phyloP scores from a whole-genome alignment of 2,113 vertebrate genomes.

The Prionailurus viverrinus region DNA sequence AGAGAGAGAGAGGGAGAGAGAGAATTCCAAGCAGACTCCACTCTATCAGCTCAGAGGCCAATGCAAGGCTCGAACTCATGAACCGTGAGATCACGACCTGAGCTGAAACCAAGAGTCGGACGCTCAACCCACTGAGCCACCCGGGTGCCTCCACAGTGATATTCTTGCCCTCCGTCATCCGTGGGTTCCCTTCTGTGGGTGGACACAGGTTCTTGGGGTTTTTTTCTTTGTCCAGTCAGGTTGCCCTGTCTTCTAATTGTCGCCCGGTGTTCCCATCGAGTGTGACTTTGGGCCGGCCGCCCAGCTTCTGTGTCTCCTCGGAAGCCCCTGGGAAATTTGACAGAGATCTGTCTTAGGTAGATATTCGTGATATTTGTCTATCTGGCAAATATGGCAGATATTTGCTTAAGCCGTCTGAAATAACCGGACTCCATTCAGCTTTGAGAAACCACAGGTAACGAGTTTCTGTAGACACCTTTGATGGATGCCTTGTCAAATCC shows the following conservation, averaged over 20 bases:
- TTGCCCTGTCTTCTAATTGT: background rate
- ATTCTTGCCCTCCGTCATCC: background rate
- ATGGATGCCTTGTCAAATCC: fast-evolving
- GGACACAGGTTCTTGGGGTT: fast-evolving
- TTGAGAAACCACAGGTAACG: background rate
- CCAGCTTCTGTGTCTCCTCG: background rate
- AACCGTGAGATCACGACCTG: too few species aligned
- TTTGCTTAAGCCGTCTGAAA: background rate
- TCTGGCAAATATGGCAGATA: background rate
- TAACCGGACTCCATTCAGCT: background rate
- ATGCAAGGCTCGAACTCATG: too few species aligned
- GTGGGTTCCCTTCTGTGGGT: fast-evolving
- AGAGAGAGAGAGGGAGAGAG: too few species aligned
- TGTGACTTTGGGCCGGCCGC: background rate
- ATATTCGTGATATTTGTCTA: fast-evolving
- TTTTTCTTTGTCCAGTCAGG: too few species aligned
- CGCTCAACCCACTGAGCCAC: too few species aligned
- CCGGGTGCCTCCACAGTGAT: too few species aligned
- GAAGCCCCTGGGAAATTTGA: background rate
- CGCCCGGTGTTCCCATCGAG: background rate
- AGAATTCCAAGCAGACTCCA: too few species aligned
- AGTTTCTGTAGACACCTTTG: background rate
- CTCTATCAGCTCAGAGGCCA: too few species aligned
- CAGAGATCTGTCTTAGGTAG: fast-evolving
- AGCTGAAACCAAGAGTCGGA: too few species aligned